Evolutionary conservation across 2,797 vertebrate genomes (phyloP), one percentile per base, ranked within the genome.

Genomic region (Acipenser transmontanus): DNA sequence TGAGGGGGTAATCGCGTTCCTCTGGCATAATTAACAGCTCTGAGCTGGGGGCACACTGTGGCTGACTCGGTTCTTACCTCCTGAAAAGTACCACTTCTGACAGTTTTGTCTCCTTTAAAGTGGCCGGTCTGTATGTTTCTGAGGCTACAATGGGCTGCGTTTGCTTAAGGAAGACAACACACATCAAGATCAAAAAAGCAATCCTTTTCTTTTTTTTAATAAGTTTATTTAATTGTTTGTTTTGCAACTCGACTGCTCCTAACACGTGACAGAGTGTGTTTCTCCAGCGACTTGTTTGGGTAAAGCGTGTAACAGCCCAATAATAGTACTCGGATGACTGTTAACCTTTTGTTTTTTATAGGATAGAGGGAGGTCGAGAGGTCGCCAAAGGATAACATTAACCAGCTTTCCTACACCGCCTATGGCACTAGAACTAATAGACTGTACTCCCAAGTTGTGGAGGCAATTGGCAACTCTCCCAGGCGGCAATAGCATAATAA

Each of bases 1-100:
- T n/a, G 76, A 88, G 86, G 34, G 90, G 91, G 89, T 93, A 93
- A 93, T 92, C 89, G 84, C 91, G 88, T 92, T 94, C 93, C 91
- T 88, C 86, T 83, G 88, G 85, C 90, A 82, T 94, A 97, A 97
- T 97, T 95, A 93, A 91, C 78, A 79, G 82, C 62, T 77, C 80
- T n/a, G 72, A 84, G 87, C 82, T 79, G 76, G 69, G 70, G 80
- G 83, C 79, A 84, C 88, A 80, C 70, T 83, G 81, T 76, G 77
- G 79, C 79, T 70, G 76, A 12, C 50, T 72, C 71, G 65, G 77
- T 65, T 68, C 76, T 60, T 64, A 66, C 52, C 7, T 34, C 56
- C 54, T 62, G 59, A 68, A 47, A 61, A 13, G 61, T 6, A 13
- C 47, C n/a, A 6, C 12, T 12, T n/a, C 47, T 50, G 59, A 34